These are phyloP conservation scores for Trinectes maculatus DNA, from an alignment of 2,113 vertebrate species.

Conservation along the genomic window DNA sequence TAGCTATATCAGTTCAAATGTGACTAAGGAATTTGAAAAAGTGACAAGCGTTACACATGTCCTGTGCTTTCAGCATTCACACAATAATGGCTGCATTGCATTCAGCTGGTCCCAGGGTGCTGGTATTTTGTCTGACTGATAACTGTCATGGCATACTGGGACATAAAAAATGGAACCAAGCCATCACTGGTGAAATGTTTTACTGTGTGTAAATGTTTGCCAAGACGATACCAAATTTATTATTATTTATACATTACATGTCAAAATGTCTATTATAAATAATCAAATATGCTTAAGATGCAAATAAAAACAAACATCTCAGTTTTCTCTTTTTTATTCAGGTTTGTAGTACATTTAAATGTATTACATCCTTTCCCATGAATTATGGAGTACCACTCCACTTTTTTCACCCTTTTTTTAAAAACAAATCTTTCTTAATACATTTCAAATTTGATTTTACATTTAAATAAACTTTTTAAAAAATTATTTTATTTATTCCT, in stretches of 20 bases:
- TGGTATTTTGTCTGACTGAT: not conserved
- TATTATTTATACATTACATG: too few species aligned
- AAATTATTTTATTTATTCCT: slow-evolving; percentile 45
- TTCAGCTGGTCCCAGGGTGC: not conserved
- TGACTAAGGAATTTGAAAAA: too few species aligned
- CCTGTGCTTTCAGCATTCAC: too few species aligned
- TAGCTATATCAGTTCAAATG: too few species aligned
- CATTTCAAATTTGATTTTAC: slow-evolving; percentile 64
- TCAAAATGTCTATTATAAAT: too few species aligned
- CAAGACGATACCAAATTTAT: too few species aligned
- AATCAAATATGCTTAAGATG: too few species aligned
- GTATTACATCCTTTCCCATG: slow-evolving; percentile 55
- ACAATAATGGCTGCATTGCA: not conserved
- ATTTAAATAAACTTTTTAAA: slow-evolving; percentile 82
- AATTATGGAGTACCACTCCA: slow-evolving; percentile 43
- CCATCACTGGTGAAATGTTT: not conserved
- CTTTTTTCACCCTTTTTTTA: slow-evolving; percentile 44
- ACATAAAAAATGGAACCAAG: not conserved
- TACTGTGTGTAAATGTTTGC: too few species aligned
- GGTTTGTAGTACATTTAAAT: slow-evolving; percentile 67
- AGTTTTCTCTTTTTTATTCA: slow-evolving; percentile 67
- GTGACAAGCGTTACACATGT: too few species aligned
- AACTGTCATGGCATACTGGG: not conserved
- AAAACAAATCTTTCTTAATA: slow-evolving; percentile 65
- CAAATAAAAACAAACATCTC: not conserved